Evolutionary conservation across 2,797 vertebrate species (phyloP), one percentile per base, ranked within the genome.

Genomic region (Molossus molossus): DNA sequence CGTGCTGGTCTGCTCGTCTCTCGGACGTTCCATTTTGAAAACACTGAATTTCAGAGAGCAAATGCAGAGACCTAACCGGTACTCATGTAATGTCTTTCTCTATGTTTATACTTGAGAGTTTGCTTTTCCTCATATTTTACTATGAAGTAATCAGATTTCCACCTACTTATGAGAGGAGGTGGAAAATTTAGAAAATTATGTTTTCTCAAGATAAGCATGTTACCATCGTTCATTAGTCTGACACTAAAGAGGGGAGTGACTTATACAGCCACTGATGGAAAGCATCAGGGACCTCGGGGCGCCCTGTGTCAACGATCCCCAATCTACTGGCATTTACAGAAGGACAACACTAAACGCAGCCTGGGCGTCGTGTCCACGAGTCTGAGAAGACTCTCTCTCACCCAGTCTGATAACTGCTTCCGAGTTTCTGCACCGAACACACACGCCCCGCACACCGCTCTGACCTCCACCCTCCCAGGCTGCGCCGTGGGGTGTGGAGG

Each of bases 151-250:
- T 8, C 29, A 70, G 69, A 53, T 82, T 87, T 95, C 87, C 23
- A 69, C 45, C 60, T 85, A 25, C 65, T 84, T 48, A 94, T 0
- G 33, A 50, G 10, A 82, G 53, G 27, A 94, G 53, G 60, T 50
- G n/a, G 87, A 82, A 57, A 45, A 85, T 80, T 83, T 53, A 93
- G 70, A 65, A 88, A 80, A 82, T 79, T 5, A 23, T n/a, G n/a
- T 70, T 91, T 95, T 80, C 60, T 69, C 58, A 92, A 95, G 95
- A 96, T 84, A 85, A 95, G 87, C 70, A 76, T 25, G 48, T 77
- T 57, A 77, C 62, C 7, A 2, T 33, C n/a, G 6, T 67, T 73
- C 83, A 62, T 73, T 23, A 91, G 90, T 87, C 87, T 67, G 23
- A 23, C 40, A 50, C 55, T 55, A 86, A 53, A 6, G 64, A 90